Base-by-base conservation (phyloP, 2,113 vertebrate genomes). In the Bambusicola thoracicus region DNA sequence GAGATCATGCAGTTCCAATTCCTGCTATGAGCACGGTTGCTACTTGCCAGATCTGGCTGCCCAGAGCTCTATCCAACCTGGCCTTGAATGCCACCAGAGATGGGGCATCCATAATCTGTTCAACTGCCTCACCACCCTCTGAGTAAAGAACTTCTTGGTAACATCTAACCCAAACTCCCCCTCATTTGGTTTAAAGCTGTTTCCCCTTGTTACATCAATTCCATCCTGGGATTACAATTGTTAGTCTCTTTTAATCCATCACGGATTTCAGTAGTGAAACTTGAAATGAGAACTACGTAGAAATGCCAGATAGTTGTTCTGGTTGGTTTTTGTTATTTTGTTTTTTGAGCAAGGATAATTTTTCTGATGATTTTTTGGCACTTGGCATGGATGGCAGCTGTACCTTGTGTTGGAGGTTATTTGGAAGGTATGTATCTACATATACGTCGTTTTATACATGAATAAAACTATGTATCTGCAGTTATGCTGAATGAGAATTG, bases 241-340 rank as follows among this genome's bases (percentile, higher is more conserved):
- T 72, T 56, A 24, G 16, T 65, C 90, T 17, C 5, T 81, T 24
- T n/a, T 87, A 68, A 43, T 56, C 53, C 30, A 27, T 41, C 9
- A 5, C 30, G 32, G 17, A 5, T 58, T 80, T 3, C 24, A 67
- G 38, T 29, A 58, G 3, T 44, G 46, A 34, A 63, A 55, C 70
- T 87, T 82, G 13, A 87, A 63, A 67, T 17, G 4, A 65, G 49
- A 67, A 16, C 13, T 43, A 8, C 41, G 2, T 38, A 40, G 74
- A 24, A 36, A 46, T 30, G 20, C 7, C 27, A 75, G 6, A 4
- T 22, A 36, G 25, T 16, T 59, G 19, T 38, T 72, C 53, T 40
- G 14, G 12, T 62, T 53, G 11, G 1, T 10, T 36, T 75, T 2
- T 44, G 0, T 10, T 80, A 13, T n/a, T 79, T 2, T 44, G 0